Evolutionary conservation across 2,113 vertebrate genomes (phyloP).

Genomic region (Podarcis muralis): DNA sequence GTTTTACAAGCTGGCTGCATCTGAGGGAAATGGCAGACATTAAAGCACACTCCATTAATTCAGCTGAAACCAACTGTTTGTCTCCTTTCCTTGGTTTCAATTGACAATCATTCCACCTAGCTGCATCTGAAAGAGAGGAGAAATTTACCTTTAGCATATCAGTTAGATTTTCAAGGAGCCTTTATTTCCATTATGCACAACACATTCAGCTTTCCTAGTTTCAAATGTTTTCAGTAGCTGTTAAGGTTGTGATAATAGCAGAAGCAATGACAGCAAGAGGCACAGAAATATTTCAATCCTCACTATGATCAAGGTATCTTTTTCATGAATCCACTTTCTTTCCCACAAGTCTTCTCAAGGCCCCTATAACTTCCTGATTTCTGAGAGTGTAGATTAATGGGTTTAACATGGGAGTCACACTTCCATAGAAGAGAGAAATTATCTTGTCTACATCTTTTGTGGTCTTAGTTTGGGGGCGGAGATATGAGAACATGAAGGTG

Average conservation of each 20-base stretch:
- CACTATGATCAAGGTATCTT: neutral
- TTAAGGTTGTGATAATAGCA: neutral
- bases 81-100: no score
- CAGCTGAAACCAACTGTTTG: no score
- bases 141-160: no score
- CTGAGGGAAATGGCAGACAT: no score
- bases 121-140: no score
- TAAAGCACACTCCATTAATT: no score
- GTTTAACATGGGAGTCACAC: slow-evolving; percentile 54
- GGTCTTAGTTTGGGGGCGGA: slow-evolving; percentile 38
- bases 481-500: slow-evolving; percentile 53
- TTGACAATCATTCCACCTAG: no score
- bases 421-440: slow-evolving; percentile 50
- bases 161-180: no score
- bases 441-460: slow-evolving; percentile 16
- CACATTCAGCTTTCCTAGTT: neutral
- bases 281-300: neutral
- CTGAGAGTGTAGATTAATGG: slow-evolving; percentile 62
- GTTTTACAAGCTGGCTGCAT: no score
- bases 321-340: neutral
- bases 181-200: no score
- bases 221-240: no score
- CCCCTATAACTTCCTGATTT: slow-evolving; percentile 57
- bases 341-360: slow-evolving; percentile 29
- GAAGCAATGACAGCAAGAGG: neutral